Conservation (phyloP, 2,797 vertebrate genomes). For the Meda fulgida region DNA sequence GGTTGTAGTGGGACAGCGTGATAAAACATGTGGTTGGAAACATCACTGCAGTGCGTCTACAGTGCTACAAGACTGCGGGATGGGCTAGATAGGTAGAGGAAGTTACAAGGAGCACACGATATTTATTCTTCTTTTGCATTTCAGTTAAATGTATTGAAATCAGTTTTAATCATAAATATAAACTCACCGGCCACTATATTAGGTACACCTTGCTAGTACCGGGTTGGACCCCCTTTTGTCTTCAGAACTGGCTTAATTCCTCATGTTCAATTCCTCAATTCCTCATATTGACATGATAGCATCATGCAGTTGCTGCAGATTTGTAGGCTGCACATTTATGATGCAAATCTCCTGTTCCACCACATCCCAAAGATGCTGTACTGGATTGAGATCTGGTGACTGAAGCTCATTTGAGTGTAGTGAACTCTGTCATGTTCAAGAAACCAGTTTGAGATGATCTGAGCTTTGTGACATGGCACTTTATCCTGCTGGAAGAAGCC, state of each 20-base stretch:
- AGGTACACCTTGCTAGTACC: neutral
- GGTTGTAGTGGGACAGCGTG: conserved; percentile 10
- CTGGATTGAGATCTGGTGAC: neutral
- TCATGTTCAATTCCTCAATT: no score
- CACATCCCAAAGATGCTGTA: neutral
- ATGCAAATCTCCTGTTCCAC: neutral
- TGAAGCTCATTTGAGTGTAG: neutral
- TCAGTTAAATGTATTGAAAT: neutral
- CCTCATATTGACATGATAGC: neutral
- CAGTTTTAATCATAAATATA: neutral
- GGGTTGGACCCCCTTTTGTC: neutral
- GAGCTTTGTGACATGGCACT: neutral
- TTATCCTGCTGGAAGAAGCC: no score
- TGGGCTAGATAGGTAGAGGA: neutral
- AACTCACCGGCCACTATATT: neutral
- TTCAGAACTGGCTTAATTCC: neutral
- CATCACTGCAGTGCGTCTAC: neutral
- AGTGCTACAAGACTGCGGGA: neutral
- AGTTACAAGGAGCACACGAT: neutral
- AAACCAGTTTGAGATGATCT: neutral
- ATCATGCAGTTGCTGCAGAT: neutral
- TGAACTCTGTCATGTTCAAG: neutral
- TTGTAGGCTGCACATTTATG: neutral
- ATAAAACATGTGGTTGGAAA: conserved; percentile 45
- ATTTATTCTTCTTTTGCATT: neutral